Percentiles rank a stretch among this genome's conserved stretches.
Conservation (phyloP, 2,797 vertebrate species). For the Centropyge bicolor region DNA sequence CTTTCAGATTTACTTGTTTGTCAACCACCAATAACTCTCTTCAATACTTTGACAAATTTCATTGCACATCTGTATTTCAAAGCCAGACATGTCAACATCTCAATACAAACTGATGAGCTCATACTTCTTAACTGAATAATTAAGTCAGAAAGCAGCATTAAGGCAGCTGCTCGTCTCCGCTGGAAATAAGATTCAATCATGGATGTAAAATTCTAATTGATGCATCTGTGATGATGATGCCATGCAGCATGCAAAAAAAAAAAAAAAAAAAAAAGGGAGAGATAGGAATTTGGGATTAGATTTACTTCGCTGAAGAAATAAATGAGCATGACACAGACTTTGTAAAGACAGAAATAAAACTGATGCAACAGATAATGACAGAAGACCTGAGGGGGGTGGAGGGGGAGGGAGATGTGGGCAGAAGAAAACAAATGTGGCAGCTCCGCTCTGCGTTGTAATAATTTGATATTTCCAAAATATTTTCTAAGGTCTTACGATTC, state of each 20-base stretch:
- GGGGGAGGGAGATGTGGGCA: slow-evolving; percentile 21
- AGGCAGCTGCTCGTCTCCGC: slow-evolving; percentile 41
- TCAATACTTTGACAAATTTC: background rate
- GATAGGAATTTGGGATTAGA: slow-evolving; percentile 41
- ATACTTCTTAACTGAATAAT: slow-evolving; percentile 47
- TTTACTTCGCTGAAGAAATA: slow-evolving; percentile 45
- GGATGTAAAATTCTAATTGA: slow-evolving; percentile 59
- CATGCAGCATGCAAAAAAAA: slow-evolving; percentile 35
- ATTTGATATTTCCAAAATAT: slow-evolving; percentile 12
- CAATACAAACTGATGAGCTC: slow-evolving; percentile 23
- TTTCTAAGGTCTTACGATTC: background rate
- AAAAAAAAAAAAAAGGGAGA: slow-evolving; percentile 26
- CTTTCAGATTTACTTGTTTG: background rate
- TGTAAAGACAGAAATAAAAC: slow-evolving; percentile 44
- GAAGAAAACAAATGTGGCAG: slow-evolving; percentile 37
- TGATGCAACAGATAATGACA: slow-evolving; percentile 45
- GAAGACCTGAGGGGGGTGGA: slow-evolving; percentile 26
- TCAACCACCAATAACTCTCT: background rate
- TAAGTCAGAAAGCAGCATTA: slow-evolving; percentile 23
- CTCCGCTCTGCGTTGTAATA: slow-evolving; percentile 1
- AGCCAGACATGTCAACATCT: slow-evolving; percentile 26
- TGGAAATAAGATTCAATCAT: slow-evolving; percentile 51
- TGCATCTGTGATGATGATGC: slow-evolving; percentile 37
- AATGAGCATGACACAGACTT: slow-evolving; percentile 49
- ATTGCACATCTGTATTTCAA: slow-evolving; percentile 15